Evolutionary conservation across 2,888 invertebrate genomes (phyloP).

Genomic region (Thyatira batis): DNA sequence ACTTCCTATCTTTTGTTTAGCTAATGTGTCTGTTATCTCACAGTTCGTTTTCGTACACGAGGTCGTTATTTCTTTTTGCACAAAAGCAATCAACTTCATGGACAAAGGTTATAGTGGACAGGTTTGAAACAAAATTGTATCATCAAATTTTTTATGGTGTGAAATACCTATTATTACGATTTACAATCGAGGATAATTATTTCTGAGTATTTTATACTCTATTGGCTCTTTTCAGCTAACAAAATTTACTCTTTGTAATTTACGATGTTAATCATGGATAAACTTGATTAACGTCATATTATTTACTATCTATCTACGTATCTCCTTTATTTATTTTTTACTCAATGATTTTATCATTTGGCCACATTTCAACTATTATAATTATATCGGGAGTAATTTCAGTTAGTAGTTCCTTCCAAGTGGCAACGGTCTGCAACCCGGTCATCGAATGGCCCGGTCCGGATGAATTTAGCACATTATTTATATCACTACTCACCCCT

Average conservation of each 20-base stretch:
- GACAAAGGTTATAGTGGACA: background rate
- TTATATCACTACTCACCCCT: conserved; percentile 54
- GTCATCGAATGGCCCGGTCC: conserved; percentile 48
- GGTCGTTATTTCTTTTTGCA: background rate
- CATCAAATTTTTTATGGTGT: too few relatives aligned
- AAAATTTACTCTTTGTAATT: too few relatives aligned
- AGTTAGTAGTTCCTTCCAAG: conserved; percentile 24
- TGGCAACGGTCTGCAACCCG: conserved; percentile 56
- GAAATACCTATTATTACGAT: too few relatives aligned
- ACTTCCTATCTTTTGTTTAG: background rate
- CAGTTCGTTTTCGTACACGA: background rate
- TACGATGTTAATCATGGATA: too few relatives aligned
- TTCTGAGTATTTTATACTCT: too few relatives aligned
- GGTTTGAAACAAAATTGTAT: background rate
- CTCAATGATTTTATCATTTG: background rate
- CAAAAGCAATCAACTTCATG: background rate
- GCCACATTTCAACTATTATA: conserved; percentile 6
- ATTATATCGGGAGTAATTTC: conserved; percentile 35
- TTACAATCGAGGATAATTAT: too few relatives aligned
- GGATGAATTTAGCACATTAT: conserved; percentile 62
- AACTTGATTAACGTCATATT: too few relatives aligned
- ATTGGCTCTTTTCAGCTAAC: too few relatives aligned
- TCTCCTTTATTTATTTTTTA: background rate
- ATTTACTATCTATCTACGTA: too few relatives aligned
- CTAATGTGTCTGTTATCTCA: background rate